phyloP scores from a whole-genome alignment of 2,113 vertebrate species.

The Fregata magnificens region DNA sequence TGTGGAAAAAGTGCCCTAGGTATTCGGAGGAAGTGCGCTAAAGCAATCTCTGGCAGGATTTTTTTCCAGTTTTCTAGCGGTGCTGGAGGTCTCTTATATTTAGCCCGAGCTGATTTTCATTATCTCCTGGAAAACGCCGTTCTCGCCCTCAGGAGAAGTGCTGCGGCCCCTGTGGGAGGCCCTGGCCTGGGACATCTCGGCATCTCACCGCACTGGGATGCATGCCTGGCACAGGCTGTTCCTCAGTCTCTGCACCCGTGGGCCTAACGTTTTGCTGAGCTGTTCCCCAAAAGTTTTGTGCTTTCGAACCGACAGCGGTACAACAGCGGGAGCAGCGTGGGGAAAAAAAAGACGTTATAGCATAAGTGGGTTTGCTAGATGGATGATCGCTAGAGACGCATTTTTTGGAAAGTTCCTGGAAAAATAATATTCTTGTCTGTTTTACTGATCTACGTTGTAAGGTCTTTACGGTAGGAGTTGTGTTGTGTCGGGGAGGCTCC shows the following conservation, averaged over 20 bases:
- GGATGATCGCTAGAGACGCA: neutral
- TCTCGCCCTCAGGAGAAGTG: neutral
- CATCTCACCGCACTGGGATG: neutral
- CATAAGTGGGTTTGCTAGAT: neutral
- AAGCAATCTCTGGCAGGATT: neutral
- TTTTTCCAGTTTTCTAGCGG: neutral
- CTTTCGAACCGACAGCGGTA: rapidly evolving
- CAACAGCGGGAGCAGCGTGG: rapidly evolving
- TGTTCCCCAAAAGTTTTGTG: neutral
- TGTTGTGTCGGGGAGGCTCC: neutral
- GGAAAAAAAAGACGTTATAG: rapidly evolving
- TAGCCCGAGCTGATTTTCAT: neutral
- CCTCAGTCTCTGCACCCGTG: neutral
- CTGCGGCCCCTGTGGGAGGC: rapidly evolving
- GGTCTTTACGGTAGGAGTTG: neutral
- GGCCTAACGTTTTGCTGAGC: neutral
- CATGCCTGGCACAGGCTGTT: neutral
- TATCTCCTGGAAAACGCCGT: neutral
- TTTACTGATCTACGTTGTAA: rapidly evolving
- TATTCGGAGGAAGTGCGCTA: neutral
- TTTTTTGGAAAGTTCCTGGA: neutral
- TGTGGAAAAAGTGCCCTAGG: rapidly evolving
- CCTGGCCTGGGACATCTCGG: neutral
- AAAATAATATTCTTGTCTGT: neutral
- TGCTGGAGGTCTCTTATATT: neutral